Evolutionary conservation across 2,113 vertebrate genomes (phyloP).

Genomic region (Platycercus adscitus): DNA sequence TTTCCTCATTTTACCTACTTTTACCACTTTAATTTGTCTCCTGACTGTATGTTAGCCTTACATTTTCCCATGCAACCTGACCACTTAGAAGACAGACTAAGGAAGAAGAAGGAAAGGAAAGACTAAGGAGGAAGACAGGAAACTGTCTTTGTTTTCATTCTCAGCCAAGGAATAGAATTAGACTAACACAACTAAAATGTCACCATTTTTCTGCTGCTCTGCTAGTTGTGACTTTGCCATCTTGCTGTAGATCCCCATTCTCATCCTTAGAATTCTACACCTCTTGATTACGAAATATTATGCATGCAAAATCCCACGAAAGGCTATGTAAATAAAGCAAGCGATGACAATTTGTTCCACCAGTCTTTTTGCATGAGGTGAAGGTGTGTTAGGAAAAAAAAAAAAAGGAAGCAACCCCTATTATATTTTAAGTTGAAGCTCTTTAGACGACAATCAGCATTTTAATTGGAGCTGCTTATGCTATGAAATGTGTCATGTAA

Average conservation of each 20-base stretch:
- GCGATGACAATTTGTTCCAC: neutral
- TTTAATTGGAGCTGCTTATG: neutral
- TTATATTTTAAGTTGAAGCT: neutral
- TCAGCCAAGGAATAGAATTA: neutral
- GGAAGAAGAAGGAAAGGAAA: no score
- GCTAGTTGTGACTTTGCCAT: neutral
- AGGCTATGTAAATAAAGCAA: neutral
- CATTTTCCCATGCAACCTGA: neutral
- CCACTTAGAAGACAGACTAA: neutral
- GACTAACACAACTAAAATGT: neutral
- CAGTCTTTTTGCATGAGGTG: neutral
- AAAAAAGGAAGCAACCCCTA: neutral
- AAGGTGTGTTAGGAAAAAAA: neutral
- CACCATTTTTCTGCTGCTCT: neutral
- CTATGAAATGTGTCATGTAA: slow-evolving; percentile 3
- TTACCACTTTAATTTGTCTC: neutral
- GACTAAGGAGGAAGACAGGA: neutral
- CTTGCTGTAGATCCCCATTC: neutral
- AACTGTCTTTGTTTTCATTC: neutral
- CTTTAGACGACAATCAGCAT: neutral
- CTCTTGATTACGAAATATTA: neutral
- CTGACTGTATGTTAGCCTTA: accelerated
- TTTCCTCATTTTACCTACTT: neutral
- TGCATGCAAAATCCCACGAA: neutral
- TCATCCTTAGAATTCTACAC: neutral